Evolutionary conservation across 1,140 invertebrate species (phyloP).

Genomic region (Oppia nitens): DNA sequence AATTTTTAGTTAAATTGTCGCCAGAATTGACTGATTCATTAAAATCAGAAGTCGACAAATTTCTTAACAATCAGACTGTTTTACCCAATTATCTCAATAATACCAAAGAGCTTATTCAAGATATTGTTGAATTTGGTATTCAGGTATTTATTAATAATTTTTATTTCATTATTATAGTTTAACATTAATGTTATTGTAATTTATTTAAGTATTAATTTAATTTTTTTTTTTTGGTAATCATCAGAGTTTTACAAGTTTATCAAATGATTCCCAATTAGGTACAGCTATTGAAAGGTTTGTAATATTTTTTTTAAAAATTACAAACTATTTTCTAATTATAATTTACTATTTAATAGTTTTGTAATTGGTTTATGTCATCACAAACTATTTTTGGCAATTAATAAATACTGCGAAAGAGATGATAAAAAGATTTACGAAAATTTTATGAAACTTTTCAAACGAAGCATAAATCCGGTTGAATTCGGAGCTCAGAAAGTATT

Average conservation of each 20-base stretch:
- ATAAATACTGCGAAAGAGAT: constrained; percentile 26
- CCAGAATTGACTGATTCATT: neutral
- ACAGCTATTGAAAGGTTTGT: neutral
- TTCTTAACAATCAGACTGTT: constrained; percentile 5
- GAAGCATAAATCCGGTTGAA: neutral
- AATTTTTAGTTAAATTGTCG: constrained; percentile 1
- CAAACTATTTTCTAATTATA: too few relatives aligned
- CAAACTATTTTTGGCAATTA: constrained; percentile 24
- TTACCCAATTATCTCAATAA: constrained; percentile 9
- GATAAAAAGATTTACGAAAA: neutral
- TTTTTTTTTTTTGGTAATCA: too few relatives aligned
- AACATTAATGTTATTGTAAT: neutral
- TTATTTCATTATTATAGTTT: neutral
- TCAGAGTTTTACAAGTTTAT: neutral
- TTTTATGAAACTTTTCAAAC: neutral
- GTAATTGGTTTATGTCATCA: constrained; percentile 15
- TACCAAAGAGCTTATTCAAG: constrained; percentile 7
- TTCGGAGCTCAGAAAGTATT: constrained; percentile 10
- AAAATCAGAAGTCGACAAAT: neutral
- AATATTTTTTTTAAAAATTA: too few relatives aligned
- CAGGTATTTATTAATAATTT: constrained; percentile 6
- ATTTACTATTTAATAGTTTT: constrained; percentile 9
- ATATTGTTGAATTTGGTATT: constrained; percentile 14
- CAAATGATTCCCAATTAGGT: neutral
- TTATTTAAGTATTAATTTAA: too few relatives aligned